These are phyloP conservation scores for Solea senegalensis DNA, from an alignment of 2,113 vertebrate genomes.

Conservation along the genomic window DNA sequence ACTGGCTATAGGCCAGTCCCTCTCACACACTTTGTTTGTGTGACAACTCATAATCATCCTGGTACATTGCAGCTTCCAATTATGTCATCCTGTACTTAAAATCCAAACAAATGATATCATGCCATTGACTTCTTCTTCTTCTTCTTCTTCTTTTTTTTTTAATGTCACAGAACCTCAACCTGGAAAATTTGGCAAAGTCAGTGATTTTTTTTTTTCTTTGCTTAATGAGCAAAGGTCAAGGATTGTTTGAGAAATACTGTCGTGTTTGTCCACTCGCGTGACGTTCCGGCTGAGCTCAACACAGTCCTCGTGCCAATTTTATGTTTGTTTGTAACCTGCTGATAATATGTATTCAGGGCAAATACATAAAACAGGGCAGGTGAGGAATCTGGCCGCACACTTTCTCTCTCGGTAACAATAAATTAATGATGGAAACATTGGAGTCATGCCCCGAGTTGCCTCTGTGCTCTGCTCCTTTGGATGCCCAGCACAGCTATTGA, in stretches of 20 bases:
- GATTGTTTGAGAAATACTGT: slow-evolving; percentile 42
- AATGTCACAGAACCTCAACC: slow-evolving; percentile 35
- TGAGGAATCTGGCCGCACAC: slow-evolving; percentile 19
- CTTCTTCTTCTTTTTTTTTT: too few species aligned
- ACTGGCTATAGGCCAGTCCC: too few species aligned
- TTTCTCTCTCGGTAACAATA: slow-evolving; percentile 52
- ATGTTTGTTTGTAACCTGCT: slow-evolving; percentile 53
- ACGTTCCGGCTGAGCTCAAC: slow-evolving; percentile 56
- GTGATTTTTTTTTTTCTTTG: neutral
- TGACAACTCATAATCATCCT: slow-evolving; percentile 2
- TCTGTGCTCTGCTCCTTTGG: slow-evolving; percentile 17
- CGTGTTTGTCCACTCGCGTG: slow-evolving; percentile 52
- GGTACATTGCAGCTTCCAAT: slow-evolving; percentile 15
- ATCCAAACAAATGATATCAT: slow-evolving; percentile 40
- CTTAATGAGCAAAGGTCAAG: slow-evolving; percentile 58
- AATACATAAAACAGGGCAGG: slow-evolving; percentile 41
- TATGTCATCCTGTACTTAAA: slow-evolving; percentile 10
- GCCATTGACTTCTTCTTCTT: slow-evolving; percentile 5
- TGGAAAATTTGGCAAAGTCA: slow-evolving; percentile 43
- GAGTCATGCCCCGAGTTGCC: slow-evolving; percentile 32
- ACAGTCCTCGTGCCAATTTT: slow-evolving; percentile 35
- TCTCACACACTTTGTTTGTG: neutral
- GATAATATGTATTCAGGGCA: slow-evolving; percentile 62
- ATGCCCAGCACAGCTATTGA: slow-evolving; percentile 5
- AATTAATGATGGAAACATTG: slow-evolving; percentile 50